These are phyloP conservation scores for Strigops habroptila DNA, from an alignment of 2,113 vertebrate genomes.

Conservation along the genomic window DNA sequence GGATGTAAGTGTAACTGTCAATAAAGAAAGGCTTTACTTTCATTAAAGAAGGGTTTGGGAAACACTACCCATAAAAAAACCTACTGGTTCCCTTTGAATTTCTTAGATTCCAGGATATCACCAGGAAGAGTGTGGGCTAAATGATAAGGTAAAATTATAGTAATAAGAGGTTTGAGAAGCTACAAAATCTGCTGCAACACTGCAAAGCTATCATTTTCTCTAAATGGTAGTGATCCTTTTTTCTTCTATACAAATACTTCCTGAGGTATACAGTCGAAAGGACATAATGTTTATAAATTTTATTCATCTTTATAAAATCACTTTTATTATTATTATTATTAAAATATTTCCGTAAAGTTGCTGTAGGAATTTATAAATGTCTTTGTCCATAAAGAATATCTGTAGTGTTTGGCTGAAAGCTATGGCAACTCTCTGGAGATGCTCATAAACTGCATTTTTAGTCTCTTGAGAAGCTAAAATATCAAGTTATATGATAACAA, in stretches of 20 bases:
- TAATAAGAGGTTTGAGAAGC: slow-evolving; percentile 13
- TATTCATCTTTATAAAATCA: slow-evolving; percentile 11
- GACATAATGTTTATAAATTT: background rate
- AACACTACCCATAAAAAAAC: background rate
- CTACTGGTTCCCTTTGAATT: background rate
- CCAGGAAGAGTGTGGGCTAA: background rate
- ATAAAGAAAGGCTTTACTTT: background rate
- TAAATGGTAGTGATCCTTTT: slow-evolving; percentile 16
- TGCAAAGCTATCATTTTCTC: slow-evolving; percentile 53
- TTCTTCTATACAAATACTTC: slow-evolving; percentile 36
- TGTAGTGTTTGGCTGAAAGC: background rate
- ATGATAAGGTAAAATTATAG: slow-evolving; percentile 6
- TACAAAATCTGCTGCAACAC: background rate
- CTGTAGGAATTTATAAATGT: background rate
- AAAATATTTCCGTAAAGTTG: background rate
- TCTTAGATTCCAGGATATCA: background rate
- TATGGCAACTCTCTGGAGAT: background rate
- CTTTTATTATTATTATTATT: background rate
- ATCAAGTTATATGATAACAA: background rate
- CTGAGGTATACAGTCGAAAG: background rate
- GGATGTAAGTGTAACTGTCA: background rate
- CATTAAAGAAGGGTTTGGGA: background rate
- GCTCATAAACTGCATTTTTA: background rate
- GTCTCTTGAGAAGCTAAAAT: background rate
- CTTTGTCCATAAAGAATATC: background rate